phyloP scores from a whole-genome alignment of 2,888 invertebrate genomes.

The Zygothrica quintamaculata region DNA sequence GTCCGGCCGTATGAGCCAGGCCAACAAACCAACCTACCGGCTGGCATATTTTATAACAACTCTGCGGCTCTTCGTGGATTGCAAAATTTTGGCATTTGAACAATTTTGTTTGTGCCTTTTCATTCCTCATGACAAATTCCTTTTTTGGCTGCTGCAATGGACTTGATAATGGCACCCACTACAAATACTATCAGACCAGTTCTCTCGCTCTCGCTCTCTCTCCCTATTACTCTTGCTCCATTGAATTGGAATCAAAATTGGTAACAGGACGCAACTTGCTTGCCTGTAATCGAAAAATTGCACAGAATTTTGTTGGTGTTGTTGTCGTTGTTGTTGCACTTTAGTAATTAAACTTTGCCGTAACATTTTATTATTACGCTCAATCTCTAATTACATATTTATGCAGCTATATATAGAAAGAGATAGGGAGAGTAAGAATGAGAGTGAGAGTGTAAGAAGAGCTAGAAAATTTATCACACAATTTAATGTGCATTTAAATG shows the following conservation, averaged over 20 bases:
- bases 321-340: constrained; percentile 54
- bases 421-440: no score
- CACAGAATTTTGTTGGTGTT: constrained; percentile 19
- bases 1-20: constrained; percentile 36
- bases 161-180: constrained; percentile 45
- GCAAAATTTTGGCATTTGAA: constrained; percentile 59
- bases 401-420: constrained; percentile 49
- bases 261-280: constrained; percentile 26
- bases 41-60: constrained; percentile 67
- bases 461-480: constrained; percentile 62
- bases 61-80: constrained; percentile 34
- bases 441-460: no score
- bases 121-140: constrained; percentile 52
- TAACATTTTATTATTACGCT: constrained; percentile 54
- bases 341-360: constrained; percentile 73
- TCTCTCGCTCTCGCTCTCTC: not conserved
- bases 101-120: constrained; percentile 68
- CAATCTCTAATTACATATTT: constrained; percentile 59
- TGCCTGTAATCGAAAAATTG: constrained; percentile 67
- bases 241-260: constrained; percentile 50
- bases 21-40: constrained; percentile 20
- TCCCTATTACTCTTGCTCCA: constrained; percentile 31
- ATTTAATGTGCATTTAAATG: constrained; percentile 72
- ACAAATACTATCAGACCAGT: constrained; percentile 5
- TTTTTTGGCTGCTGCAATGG: constrained; percentile 35